Base-by-base conservation (phyloP, 2,888 invertebrate species). In the Drosophila anomalata region DNA sequence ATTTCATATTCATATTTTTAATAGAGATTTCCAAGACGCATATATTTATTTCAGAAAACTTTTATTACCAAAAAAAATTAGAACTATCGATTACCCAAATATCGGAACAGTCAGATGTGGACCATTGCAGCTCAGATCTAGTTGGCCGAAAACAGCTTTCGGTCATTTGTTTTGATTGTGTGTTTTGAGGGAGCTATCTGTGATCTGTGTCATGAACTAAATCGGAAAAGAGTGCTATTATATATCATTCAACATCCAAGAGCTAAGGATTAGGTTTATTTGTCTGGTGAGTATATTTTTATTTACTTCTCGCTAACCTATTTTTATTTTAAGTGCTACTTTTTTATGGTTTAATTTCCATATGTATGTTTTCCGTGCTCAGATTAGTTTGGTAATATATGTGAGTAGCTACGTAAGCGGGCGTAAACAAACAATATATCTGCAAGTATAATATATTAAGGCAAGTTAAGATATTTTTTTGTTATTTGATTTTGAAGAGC, bases 401-500 rank as follows among this genome's bases (percentile, higher is more conserved):
- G 17, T 56, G 14, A 9, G 24, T 57, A 29, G 9, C 29, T 29
- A 39, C 33, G 58, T 46, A n/a, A 47, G 60, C 29, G n/a, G 4
- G 17, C 59, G 58, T 61, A 61, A 61, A 61, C 61, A 60, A 61
- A 61, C 47, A 61, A 31, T 60, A 24, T 29, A n/a, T 24, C 3
- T 11, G 26, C n/a, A 17, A 17, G 17, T 17, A 17, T 17, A 17
- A 17, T 17, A 44, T 26, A 11, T 42, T 54, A 41, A 12, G 24
- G 6, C n/a, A n/a, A 36, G 36, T 36, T 36, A n/a, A 6, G 12
- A 11, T 36, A n/a, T 6, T 12, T 36, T 36, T 36, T 36, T 2
- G 5, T 36, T 36, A n/a, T 6, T n/a, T n/a, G 36, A 36, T n/a
- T 12, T 5, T 31, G 11, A 31, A 12, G 31, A 12, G 11, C 12